Percentiles rank a stretch among this genome's conserved stretches.
phyloP scores from a whole-genome alignment of 2,888 invertebrate species.

The Junonia oenone region DNA sequence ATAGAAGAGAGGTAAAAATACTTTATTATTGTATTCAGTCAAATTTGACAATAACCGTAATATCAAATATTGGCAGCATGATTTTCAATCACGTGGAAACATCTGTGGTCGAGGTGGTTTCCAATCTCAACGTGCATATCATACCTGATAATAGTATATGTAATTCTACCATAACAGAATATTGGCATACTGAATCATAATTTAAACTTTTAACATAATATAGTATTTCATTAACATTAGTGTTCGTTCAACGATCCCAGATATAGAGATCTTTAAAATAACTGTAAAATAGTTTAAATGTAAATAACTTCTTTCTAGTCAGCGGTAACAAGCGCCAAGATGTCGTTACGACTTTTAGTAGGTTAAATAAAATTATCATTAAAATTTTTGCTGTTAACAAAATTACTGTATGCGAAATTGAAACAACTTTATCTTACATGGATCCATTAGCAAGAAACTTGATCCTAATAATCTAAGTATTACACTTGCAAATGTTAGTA shows the following conservation, averaged over 20 bases:
- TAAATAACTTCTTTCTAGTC: not conserved
- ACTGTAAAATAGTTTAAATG: not conserved
- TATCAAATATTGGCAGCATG: too few species aligned
- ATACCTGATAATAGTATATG: constrained; percentile 28
- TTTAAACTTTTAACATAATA: not conserved
- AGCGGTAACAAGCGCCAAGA: not conserved
- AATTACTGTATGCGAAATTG: too few species aligned
- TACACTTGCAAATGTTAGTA: constrained; percentile 25
- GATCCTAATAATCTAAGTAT: constrained; percentile 22
- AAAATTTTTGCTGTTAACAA: too few species aligned
- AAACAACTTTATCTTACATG: too few species aligned
- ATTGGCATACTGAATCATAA: not conserved
- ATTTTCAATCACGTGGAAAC: too few species aligned
- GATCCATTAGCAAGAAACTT: constrained; percentile 24
- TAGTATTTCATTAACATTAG: not conserved
- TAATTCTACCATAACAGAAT: constrained; percentile 4
- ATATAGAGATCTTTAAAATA: not conserved
- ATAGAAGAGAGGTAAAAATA: too few species aligned
- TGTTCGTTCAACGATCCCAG: not conserved
- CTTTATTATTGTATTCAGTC: too few species aligned
- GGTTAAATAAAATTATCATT: not conserved
- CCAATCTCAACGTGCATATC: constrained; percentile 25
- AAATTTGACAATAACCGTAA: too few species aligned
- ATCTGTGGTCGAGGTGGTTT: constrained; percentile 46
- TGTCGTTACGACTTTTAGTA: not conserved